These are phyloP conservation scores for Tangara arthus DNA, from an alignment of 2,797 vertebrate genomes.

Conservation along the genomic window DNA sequence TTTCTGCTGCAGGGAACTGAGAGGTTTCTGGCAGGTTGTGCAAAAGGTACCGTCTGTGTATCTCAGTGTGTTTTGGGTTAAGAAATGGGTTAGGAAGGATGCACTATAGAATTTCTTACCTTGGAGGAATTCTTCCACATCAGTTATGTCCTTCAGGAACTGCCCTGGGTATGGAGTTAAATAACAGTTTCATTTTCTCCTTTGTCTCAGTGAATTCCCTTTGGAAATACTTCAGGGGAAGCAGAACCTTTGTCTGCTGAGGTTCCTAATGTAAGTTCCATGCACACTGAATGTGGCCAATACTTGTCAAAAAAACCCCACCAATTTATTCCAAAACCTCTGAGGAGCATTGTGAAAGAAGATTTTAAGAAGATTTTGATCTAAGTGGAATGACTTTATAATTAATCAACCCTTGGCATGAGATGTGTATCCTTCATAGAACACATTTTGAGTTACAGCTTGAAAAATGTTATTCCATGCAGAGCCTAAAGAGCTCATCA, in stretches of 20 bases:
- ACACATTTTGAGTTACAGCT: not conserved
- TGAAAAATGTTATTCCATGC: not conserved
- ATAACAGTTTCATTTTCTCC: not conserved
- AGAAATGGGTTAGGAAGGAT: not conserved
- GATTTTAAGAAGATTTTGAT: not conserved
- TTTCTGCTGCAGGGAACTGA: not conserved
- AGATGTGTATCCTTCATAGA: not conserved
- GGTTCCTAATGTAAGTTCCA: not conserved
- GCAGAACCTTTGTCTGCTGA: not conserved
- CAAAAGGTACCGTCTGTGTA: not conserved
- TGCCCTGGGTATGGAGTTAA: not conserved
- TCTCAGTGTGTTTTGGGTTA: not conserved
- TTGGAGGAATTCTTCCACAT: not conserved
- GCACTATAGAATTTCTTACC: not conserved
- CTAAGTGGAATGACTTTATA: not conserved
- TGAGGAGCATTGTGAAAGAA: not conserved
- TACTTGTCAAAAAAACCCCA: not conserved
- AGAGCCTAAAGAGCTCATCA: not conserved
- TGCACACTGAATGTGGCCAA: fast-evolving
- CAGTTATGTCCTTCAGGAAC: not conserved
- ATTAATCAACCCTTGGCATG: not conserved
- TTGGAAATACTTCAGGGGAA: not conserved
- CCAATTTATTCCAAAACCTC: not conserved
- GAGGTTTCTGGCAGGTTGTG: not conserved
- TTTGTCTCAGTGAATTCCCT: not conserved